Percentiles rank a stretch among this genome's conserved stretches.
These are phyloP conservation scores for Sisyra terminalis DNA, from an alignment of 2,888 invertebrate species.

Conservation along the genomic window DNA sequence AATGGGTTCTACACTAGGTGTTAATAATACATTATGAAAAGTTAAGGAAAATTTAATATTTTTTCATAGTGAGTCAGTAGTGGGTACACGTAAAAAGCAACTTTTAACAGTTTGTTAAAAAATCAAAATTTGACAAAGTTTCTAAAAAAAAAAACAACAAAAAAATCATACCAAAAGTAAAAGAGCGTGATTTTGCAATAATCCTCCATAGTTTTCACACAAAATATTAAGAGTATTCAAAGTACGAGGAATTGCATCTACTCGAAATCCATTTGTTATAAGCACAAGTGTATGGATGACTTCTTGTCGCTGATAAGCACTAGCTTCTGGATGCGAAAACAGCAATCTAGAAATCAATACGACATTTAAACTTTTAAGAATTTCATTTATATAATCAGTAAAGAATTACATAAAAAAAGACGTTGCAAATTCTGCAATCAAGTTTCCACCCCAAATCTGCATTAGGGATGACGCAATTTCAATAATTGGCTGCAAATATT, in stretches of 20 bases:
- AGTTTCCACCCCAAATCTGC: conserved; percentile 28
- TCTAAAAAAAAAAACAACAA: no score
- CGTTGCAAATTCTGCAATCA: conserved; percentile 38
- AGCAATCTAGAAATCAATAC: conserved; percentile 7
- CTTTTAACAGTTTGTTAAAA: no score
- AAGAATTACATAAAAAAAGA: conserved; percentile 37
- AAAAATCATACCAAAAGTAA: conserved; percentile 3
- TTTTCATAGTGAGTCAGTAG: no score
- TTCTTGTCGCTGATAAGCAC: conserved; percentile 3
- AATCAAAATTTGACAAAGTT: no score
- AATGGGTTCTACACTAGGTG: no score
- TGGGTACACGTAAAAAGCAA: no score
- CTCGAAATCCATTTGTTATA: conserved; percentile 14
- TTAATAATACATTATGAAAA: no score
- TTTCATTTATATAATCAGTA: background rate
- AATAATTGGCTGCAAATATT: conserved; percentile 35
- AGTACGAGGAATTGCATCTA: conserved; percentile 10
- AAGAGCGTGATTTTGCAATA: conserved; percentile 36
- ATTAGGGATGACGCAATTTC: conserved; percentile 38
- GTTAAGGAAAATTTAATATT: no score
- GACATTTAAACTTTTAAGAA: background rate
- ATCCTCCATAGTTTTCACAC: conserved; percentile 25
- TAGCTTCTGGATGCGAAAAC: conserved; percentile 4
- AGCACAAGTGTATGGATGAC: conserved; percentile 2
- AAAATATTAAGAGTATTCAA: conserved; percentile 24